Base-by-base conservation (phyloP, 2,888 invertebrate species). In the Branchipolynoe longqiensis region DNA sequence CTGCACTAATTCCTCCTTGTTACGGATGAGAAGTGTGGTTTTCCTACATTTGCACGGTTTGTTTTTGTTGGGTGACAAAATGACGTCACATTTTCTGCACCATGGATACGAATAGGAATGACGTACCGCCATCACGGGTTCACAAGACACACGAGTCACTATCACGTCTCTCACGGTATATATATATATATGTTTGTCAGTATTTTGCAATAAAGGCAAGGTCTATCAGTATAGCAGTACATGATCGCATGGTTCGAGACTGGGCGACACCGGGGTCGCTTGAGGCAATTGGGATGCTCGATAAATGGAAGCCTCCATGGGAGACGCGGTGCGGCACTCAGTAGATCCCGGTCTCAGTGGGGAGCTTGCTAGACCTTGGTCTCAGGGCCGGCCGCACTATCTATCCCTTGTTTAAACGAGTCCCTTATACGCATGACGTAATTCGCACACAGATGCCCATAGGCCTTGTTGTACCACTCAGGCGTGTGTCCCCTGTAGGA, bases 401-500 rank as follows among this genome's bases (percentile, higher is more conserved):
- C 89, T n/a, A 86, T 74, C 87, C 95, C 96, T 93, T 97, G 97
- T 91, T 96, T 96, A 95, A 98, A 98, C 54, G 97, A 97, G 91
- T 96, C 96, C 82, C 97, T 96, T 90, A 98, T 96, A 91, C 96
- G 95, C 54, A 96, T 96, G 88, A 96, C 93, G 90, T 96, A 95
- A 85, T 95, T 94, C 2, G 95, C 96, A 89, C 95, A 95, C 83
- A 98, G 95, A 94, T 97, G 97, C 18, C 98, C 98, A 94, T 97
- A 98, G 92, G 97, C 96, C 94, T 97, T 97, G 94, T 97, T 98
- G 95, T 98, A 98, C 98, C 98, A 99, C 92, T 98, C 97, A 41
- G 97, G 97, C 89, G 97, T 96, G 91, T 98, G 96, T 28, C 98
- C 98, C 95, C 98, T 98, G 95, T 31, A 95, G 95, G 12, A 6